Conservation (phyloP, 1,140 invertebrate species). For the Drosophila nasuta region DNA sequence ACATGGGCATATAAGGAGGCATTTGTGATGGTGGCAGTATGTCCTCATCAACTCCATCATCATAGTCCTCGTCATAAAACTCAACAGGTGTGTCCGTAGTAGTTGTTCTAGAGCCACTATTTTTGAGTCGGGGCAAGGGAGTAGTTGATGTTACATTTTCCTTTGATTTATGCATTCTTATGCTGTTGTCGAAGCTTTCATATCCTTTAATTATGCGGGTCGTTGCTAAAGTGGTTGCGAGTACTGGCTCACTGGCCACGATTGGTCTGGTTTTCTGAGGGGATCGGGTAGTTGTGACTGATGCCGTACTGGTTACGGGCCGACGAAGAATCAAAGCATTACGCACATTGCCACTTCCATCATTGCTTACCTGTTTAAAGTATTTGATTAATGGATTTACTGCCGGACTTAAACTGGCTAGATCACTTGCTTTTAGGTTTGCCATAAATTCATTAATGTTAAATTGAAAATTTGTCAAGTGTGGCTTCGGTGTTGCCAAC, state of each 20-base stretch:
- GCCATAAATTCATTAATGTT: conserved; percentile 79
- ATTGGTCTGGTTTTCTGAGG: conserved; percentile 26
- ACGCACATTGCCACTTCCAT: conserved; percentile 45
- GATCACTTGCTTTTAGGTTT: conserved; percentile 68
- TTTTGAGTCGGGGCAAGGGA: conserved; percentile 1
- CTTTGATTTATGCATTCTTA: conserved; percentile 59
- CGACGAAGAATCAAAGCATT: conserved; percentile 53
- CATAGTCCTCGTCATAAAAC: conserved; percentile 80
- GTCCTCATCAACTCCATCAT: conserved; percentile 86
- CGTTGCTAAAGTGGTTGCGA: conserved; percentile 31
- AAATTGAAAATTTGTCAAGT: conserved; percentile 64
- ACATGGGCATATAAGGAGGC: conserved; percentile 87
- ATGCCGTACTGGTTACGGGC: conserved; percentile 30
- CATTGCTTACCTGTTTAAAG: conserved; percentile 71
- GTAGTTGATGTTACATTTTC: conserved; percentile 15
- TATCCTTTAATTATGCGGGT: conserved; percentile 63
- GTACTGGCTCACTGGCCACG: conserved; percentile 10
- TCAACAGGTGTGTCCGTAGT: conserved; percentile 53
- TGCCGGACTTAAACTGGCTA: conserved; percentile 69
- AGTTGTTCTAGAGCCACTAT: conserved; percentile 9
- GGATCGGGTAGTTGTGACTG: conserved; percentile 11
- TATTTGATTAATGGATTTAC: conserved; percentile 77
- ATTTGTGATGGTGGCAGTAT: conserved; percentile 85
- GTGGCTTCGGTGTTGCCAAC: conserved; percentile 42
- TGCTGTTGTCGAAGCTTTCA: conserved; percentile 72